Base-by-base conservation (phyloP, 2,797 vertebrate genomes). In the Cyclopterus lumpus region DNA sequence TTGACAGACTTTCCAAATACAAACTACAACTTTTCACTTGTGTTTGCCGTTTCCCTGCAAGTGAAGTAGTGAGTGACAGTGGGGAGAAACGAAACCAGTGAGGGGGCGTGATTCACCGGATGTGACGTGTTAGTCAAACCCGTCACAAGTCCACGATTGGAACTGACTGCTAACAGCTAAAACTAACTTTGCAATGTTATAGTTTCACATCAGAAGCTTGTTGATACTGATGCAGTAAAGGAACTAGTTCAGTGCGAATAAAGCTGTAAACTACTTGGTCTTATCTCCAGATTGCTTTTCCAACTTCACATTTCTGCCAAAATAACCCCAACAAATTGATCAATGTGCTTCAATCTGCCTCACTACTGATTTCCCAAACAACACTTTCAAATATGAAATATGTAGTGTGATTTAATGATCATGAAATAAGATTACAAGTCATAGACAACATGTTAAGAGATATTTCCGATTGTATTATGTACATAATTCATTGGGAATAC, bases 381-480 rank as follows among this genome's bases (percentile, higher is more conserved):
- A 5, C 1, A 58, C 5, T 16, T 49, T 62, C 20, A 48, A 76
- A 22, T 22, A 22, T 22, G 22, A 22, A 38, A 5, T 40, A 14
- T 51, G 49, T 0, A 24, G 11, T 14, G 22, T 26, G 1, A 58
- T 44, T 38, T 65, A 9, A n/a, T 49, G 7, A 18, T 67, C 8
- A 57, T 57, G 26, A 60, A 76, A 51, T 62, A 26, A 48, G 4
- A 55, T 7, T 34, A 49, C 16, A 58, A 82, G 36, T 71, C 71
- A 62, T 36, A 20, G 32, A 72, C 48, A 71, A 28, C 26, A 22
- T 36, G 18, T 44, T 71, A 44, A n/a, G 53, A 77, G 67, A 83
- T 76, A 82, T 61, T 82, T 72, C 62, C 69, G 67, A 78, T 51
- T 89, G 73, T 86, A 82, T 84, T 84, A 54, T 86, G 66, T 88